Base-by-base conservation (phyloP, 2,113 vertebrate species). In the Heloderma charlesbogerti region DNA sequence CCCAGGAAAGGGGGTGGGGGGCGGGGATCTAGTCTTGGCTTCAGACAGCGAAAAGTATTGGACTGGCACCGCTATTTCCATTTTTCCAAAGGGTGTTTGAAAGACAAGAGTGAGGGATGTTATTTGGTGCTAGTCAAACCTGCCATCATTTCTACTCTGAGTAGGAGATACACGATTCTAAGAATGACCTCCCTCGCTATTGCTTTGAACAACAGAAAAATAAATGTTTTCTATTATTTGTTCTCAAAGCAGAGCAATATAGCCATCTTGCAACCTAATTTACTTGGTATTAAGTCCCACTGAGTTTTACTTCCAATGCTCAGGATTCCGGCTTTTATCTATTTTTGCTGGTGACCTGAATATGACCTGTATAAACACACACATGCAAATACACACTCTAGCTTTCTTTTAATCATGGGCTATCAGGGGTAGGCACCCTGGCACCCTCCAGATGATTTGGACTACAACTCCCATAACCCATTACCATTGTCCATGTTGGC, bases 271-370 rank as follows among this genome's bases (percentile, higher is more conserved):
- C 57, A 60, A 12, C 71, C 34, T n/a, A n/a, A n/a, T 72, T 72
- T 72, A 72, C 37, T 74, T 37, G 27, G 29, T 31, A 71, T 31
- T 71, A 69, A 31, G 27, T 69, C 6, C 25, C 12, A 29, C 10
- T 31, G 34, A n/a, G n/a, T n/a, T n/a, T 72, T 72, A 15, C 4
- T 45, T 54, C 12, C 20, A 54, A 22, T 87, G 8, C 25, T 71
- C 25, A 31, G 16, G n/a, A 75, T 75, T 77, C 91, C 0, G 0
- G 18, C n/a, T 4, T n/a, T 12, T 57, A 63, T 0, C 0, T 83
- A 91, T 92, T 18, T 54, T 31, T 15, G 51, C 31, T 31, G 16
- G 54, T 72, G 69, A 34, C 31, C 31, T 72, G 18, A 51, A 48
- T 51, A 51, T 31, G 12, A 29, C 37, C 29, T 54, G 48, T 45